Evolutionary conservation across 2,888 invertebrate species (phyloP).

Genomic region (Acrobasis suavella): DNA sequence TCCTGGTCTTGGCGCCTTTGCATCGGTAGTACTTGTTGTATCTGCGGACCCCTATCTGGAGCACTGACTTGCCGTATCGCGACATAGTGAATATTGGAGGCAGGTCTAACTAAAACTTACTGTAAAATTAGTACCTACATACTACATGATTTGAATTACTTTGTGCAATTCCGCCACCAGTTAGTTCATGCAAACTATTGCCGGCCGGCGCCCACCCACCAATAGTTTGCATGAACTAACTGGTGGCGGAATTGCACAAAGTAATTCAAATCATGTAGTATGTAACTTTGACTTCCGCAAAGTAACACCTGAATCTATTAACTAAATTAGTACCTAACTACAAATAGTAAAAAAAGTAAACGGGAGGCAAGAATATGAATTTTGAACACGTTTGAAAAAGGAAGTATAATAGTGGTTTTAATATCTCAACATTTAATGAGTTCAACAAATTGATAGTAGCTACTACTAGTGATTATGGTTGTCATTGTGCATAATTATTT

Average conservation of each 20-base stretch:
- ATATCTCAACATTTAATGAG: background rate
- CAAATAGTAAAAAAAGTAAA: background rate
- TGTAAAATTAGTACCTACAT: background rate
- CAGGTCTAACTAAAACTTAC: background rate
- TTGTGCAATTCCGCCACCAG: too few relatives aligned
- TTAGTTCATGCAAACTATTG: too few relatives aligned
- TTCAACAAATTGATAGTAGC: background rate
- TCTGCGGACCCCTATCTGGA: conserved; percentile 36
- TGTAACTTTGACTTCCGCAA: too few relatives aligned
- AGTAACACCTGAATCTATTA: too few relatives aligned
- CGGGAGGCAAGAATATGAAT: background rate
- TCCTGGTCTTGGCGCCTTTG: conserved; percentile 12
- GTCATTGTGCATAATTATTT: conserved; percentile 25
- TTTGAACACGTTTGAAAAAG: background rate
- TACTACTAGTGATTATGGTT: background rate
- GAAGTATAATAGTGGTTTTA: background rate
- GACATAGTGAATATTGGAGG: conserved; percentile 26
- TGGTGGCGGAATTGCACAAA: too few relatives aligned
- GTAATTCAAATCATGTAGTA: too few relatives aligned
- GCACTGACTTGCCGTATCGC: conserved; percentile 37
- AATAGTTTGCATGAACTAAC: too few relatives aligned
- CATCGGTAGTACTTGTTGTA: conserved; percentile 32
- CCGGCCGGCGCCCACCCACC: too few relatives aligned
- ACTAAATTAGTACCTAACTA: too few relatives aligned
- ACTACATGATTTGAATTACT: too few relatives aligned